Percentiles rank a stretch among this genome's conserved stretches.
Conservation (phyloP, 2,797 vertebrate species). For the Urophycis tenuis region DNA sequence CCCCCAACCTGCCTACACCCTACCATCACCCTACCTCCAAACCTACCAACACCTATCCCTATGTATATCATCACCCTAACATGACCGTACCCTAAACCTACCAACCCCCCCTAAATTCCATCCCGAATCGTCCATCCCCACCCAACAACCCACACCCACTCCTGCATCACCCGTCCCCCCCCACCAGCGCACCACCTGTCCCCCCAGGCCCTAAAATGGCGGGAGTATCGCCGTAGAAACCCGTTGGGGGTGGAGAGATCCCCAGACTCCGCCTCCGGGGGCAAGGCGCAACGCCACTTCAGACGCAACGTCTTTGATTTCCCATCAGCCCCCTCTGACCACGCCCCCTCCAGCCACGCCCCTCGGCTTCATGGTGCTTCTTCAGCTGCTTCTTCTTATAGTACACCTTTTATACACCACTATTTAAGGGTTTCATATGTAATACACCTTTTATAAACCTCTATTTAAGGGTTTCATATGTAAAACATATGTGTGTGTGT, state of each 20-base stretch:
- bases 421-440: not conserved
- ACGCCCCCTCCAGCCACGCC: constrained; percentile 64
- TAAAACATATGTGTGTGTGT: not conserved
- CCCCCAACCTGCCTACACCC: constrained; percentile 1
- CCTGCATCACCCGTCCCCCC: constrained; percentile 12
- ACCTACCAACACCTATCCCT: constrained; percentile 31
- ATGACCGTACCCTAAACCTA: constrained; percentile 22
- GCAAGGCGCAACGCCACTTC: constrained; percentile 62
- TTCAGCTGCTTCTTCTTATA: too few relatives aligned
- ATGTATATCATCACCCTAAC: too few relatives aligned
- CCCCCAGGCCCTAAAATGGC: constrained; percentile 95
- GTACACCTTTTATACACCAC: too few relatives aligned
- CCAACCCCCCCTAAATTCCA: constrained; percentile 10
- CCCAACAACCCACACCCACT: fast-evolving
- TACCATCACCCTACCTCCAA: not conserved
- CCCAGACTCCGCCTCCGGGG: constrained; percentile 51
- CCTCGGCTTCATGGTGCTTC: not conserved
- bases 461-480: not conserved
- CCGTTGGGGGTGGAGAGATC: constrained; percentile 80
- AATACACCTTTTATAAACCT: not conserved
- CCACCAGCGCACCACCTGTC: constrained; percentile 87
- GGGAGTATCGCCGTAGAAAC: constrained; percentile 90
- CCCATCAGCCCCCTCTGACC: constrained; percentile 66
- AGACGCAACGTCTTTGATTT: constrained; percentile 87
- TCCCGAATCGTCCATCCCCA: not conserved